Base-by-base conservation (phyloP, 1,140 invertebrate genomes). In the Mercenaria mercenaria region DNA sequence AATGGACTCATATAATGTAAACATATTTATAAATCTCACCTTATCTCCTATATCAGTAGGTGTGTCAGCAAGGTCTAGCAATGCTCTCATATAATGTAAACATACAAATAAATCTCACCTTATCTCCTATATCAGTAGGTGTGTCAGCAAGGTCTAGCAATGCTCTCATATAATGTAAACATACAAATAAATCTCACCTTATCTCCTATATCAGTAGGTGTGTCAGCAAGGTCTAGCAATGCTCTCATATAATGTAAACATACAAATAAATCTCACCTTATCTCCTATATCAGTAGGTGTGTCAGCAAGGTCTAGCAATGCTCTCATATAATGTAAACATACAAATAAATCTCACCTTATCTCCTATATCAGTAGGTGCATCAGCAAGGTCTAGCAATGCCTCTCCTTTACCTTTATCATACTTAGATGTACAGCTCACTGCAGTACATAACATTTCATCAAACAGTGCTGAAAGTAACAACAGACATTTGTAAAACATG, bases 371-470 rank as follows among this genome's bases (percentile, higher is more conserved):
- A 2, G 83, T 72, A 15, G 92, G 92, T n/a, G 83, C 83, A 79
- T 93, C 92, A 18, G 88, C 59, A 87, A 93, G 90, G 50, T 93
- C 92, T 18, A 93, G 50, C 13, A 93, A 88, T 13, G 92, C 83
- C 10, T 87, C 90, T 1, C 77, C 84, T 56, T 86, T 79, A 23
- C 52, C 72, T 6, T 86, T 69, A n/a, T 77, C 76, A 39, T 91
- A 88, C 56, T 59, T 91, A 43, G 89, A 90, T 29, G 76, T 77
- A 84, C 84, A 88, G 26, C 85, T 83, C 20, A 91, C 91, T 11
- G 81, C 77, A 13, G 91, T 86, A 69, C 89, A 91, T 32, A 94
- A 34, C 91, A 93, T 91, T 32, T 94, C 93, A 91, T 94, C 93
- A 91, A 93, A 89, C 74, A 94, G 69, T 18, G 92, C 93, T 94